Conservation (phyloP, 2,113 vertebrate species). For the Loxodonta africana region DNA sequence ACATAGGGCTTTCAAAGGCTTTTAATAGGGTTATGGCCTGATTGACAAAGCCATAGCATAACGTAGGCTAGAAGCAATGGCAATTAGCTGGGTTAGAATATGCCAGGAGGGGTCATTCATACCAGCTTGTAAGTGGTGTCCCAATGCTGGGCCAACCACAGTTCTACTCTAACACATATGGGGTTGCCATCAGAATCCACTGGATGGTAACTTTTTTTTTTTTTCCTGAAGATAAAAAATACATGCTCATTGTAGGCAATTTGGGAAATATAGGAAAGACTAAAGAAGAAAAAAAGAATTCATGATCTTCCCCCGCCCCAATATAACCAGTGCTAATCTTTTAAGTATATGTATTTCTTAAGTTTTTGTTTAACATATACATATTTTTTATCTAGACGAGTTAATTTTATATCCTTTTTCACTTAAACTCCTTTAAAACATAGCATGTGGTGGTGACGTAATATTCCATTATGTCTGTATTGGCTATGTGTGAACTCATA, state of each 20-base stretch:
- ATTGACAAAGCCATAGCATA: not conserved
- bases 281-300: slow-evolving; percentile 17
- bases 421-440: not conserved
- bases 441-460: not conserved
- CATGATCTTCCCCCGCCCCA: not conserved
- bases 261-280: not conserved
- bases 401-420: slow-evolving; percentile 51
- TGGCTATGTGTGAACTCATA: not conserved
- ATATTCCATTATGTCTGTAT: not conserved
- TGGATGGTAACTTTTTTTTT: not conserved
- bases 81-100: not conserved
- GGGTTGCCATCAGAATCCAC: not conserved
- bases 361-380: not conserved
- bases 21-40: slow-evolving; percentile 39
- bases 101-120: not conserved
- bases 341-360: not conserved
- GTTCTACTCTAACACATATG: too few relatives aligned
- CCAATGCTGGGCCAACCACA: not conserved
- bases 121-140: not conserved
- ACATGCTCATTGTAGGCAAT: not conserved
- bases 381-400: not conserved
- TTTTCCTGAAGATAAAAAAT: not conserved
- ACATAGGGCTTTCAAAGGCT: slow-evolving; percentile 6
- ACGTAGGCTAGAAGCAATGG: not conserved
- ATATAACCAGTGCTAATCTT: not conserved